Evolutionary conservation across 30 jellyfish, hydroid and myxozoan genomes (phyloP), one percentile per base, ranked within the genome.

Genomic region (Mastigias papua): DNA sequence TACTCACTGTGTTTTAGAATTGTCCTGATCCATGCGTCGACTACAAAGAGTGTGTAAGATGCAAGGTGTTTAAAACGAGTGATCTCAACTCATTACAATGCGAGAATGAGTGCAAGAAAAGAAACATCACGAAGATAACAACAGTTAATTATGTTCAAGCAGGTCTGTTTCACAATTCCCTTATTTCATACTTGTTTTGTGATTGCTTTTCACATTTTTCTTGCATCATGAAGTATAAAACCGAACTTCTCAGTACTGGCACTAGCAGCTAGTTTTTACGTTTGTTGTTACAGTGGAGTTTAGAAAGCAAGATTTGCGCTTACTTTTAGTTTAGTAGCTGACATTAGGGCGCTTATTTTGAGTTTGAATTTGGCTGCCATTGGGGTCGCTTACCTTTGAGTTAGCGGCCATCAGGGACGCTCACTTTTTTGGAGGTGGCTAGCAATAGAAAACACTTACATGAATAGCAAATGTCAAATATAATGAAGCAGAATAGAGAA

Each of bases 1-100:
- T 3, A 3, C 23, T 19, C 17, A 19, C 23, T 63, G 15, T 27
- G 25, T 28, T 29, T 35, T 34, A 91, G 96, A 80, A 75, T 67
- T 96, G 99, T 89, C 99, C 99, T 17, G 99, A 96, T 87, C 97
- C 99, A 0, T 96, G 99, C 57, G 96, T 81, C 35, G 99, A 96
- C 73, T 78, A 85, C 78, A 87, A 85, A 48, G 99, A 96, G 71
- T 96, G 99, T 63, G 98, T 96, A 1, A 84, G 92, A 49, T 96
- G 99, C 71, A 78, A 86, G 28, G 98, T 96, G 34, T 91, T 96
- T 73, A 88, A 91, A 15, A 96, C 97, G 46, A 83, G 99, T 50
- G 93, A 88, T n/a, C 91, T 96, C 73, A 34, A 72, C 15, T 86
- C 87, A 21, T 72, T 76, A 6, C 93, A 65, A 65, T 96, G 99